Percentiles rank a stretch among this genome's conserved stretches.
Conservation (phyloP, 2,888 invertebrate species). For the Drosophila trichaetosa region DNA sequence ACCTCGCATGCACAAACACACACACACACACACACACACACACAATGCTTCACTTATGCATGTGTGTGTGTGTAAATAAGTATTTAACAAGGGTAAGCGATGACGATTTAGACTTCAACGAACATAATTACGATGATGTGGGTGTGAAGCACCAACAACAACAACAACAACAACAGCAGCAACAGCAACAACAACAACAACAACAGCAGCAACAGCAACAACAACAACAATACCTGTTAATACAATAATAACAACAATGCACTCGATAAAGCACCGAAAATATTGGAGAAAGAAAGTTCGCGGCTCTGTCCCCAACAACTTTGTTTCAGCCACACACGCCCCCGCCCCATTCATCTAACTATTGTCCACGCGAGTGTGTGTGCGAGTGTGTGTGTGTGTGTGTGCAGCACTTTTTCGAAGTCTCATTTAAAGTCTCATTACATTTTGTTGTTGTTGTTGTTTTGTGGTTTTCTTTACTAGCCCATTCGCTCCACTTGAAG, state of each 20-base stretch:
- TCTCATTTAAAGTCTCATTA: conserved; percentile 45
- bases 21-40: neutral
- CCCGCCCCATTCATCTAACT: conserved; percentile 4
- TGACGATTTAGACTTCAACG: conserved; percentile 46
- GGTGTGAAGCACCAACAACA: conserved; percentile 40
- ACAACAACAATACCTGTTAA: conserved; percentile 9
- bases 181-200: neutral
- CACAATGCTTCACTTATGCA: conserved; percentile 7
- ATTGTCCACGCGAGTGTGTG: conserved; percentile 47
- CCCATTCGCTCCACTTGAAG: conserved; percentile 37
- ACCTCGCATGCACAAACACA: conserved; percentile 14
- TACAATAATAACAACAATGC: conserved; percentile 60
- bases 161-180: conserved; percentile 1
- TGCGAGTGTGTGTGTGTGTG: conserved; percentile 7
- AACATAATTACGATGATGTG: conserved; percentile 56
- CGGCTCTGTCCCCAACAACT: conserved; percentile 42
- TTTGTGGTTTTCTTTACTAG: conserved; percentile 3
- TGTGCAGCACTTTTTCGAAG: conserved; percentile 41
- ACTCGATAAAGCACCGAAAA: conserved; percentile 62
- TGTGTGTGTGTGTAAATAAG: conserved; percentile 19
- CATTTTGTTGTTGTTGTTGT: neutral
- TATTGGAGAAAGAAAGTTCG: conserved; percentile 69
- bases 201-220: neutral
- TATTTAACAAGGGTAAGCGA: conserved; percentile 61
- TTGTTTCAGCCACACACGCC: conserved; percentile 34